Base-by-base conservation (phyloP, 1,140 invertebrate genomes). In the Liolophura sinensis region DNA sequence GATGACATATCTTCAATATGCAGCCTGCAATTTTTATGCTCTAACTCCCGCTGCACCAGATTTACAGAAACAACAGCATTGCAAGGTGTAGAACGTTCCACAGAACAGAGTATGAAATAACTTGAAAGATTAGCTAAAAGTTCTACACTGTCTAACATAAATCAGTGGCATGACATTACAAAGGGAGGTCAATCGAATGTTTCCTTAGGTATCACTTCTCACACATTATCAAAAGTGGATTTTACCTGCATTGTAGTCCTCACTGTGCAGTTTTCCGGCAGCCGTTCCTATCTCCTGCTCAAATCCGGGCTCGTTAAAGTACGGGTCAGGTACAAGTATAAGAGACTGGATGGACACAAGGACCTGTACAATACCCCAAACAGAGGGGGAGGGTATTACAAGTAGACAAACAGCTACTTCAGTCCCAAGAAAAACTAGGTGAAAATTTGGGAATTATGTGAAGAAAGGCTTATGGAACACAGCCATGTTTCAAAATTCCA, bases 201-300 rank as follows among this genome's bases (percentile, higher is more conserved):
- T 58, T 40, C 6, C 31, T 14, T 40, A 9, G 31, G 15, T 9
- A 31, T 24, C 31, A 54, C 3, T 24, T 54, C 3, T 12, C 7
- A 12, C 7, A 24, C 3, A 54, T 24, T 54, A 24, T 3, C 18
- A 31, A 47, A 3, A 40, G 31, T 5, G 31, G 31, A 3, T 7
- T 49, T 60, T 64, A 74, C 74, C 73, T 64, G 62, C 56, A 62
- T 74, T 76, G 57, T 76, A 76, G 16, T 76, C 75, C 51, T 68
- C 65, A 61, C 75, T 76, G 61, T 74, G 71, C 62, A 70, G 71
- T 25, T 68, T 70, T 22, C 75, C 75, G 40, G 62, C 46, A 15
- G 74, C 75, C 20, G 75, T 76, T 4, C 75, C 75, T 47, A 76
- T 76, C 60, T 74, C 73, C 48, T 73, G 68, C 49, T 71, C 69